Evolutionary conservation across 2,888 invertebrate species (phyloP), one percentile per base, ranked within the genome.

Genomic region (Drosophila multiciliata): DNA sequence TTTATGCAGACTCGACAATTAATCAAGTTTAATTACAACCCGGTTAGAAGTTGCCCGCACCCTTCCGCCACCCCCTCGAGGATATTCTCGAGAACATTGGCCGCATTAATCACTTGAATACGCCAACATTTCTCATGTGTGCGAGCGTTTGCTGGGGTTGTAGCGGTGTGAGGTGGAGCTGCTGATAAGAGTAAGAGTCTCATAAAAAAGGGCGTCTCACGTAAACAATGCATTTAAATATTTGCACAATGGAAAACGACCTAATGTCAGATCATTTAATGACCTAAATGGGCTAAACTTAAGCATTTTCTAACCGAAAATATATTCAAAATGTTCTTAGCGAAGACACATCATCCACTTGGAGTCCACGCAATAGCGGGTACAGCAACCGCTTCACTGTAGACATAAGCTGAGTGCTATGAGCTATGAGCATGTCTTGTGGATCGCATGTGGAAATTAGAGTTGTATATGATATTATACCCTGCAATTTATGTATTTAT

Each of bases 11-110:
- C 84, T 88, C 77, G 77, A 83, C 91, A 89, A 91, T 91, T 91
- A 91, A 91, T 91, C 91, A 91, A 82, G 82, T 87, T 90, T 91
- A 91, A 91, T 91, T 91, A 90, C 84, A 73, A 77, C 54, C 70
- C 68, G 68, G 70, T 75, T 67, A 57, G 68, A 66, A 53, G 71
- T 38, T 60, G 59, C 63, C 33, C 48, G 49, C 26, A 26, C 53
- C 35, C 23, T 54, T 35, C 15, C 29, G 38, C 63, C 59, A 48
- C 35, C 35, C 69, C 52, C 63, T 50, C 60, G 45, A 66, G 75
- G 20, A 57, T 55, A 65, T 61, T 81, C 53, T 54, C 71, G 75
- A 9, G 52, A 75, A 80, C 72, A 78, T 82, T 74, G 82, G 74
- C 69, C 64, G 81, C 89, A 88, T 86, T 86, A 86, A 88, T 86